phyloP scores from a whole-genome alignment of 1,140 invertebrate genomes.

The Nixonia krombeini region DNA sequence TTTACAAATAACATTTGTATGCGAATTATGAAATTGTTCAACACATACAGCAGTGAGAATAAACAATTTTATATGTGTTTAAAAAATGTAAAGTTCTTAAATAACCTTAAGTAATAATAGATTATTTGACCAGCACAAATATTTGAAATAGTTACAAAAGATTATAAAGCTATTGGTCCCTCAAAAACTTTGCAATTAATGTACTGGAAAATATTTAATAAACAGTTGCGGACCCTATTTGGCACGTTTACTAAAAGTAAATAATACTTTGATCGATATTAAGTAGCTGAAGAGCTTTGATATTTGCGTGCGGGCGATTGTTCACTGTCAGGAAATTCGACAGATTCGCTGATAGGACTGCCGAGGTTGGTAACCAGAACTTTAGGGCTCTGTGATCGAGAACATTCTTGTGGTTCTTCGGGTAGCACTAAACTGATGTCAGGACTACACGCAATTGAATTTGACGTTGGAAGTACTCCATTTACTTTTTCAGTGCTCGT shows the following conservation, averaged over 20 bases:
- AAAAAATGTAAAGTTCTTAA: background rate
- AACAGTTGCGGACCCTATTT: slow-evolving; percentile 52
- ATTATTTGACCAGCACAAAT: background rate
- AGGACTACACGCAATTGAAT: slow-evolving; percentile 5
- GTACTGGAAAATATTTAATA: slow-evolving; percentile 13
- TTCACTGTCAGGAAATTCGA: slow-evolving; percentile 7
- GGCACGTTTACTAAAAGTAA: slow-evolving; percentile 54
- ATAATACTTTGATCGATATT: slow-evolving; percentile 46
- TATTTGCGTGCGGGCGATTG: slow-evolving; percentile 6
- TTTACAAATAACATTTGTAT: slow-evolving; percentile 18
- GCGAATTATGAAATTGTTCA: too few relatives aligned
- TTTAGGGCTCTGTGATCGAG: slow-evolving; percentile 35
- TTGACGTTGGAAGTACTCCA: slow-evolving; percentile 15
- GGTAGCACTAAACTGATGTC: slow-evolving; percentile 10
- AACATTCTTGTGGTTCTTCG: background rate
- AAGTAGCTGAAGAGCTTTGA: slow-evolving; percentile 29
- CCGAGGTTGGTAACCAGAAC: slow-evolving; percentile 24
- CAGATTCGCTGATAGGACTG: slow-evolving; percentile 6
- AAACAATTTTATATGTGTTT: background rate
- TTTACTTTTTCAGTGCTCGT: slow-evolving; percentile 20
- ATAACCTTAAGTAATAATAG: background rate
- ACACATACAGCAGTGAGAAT: background rate
- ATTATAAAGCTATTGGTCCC: slow-evolving; percentile 49
- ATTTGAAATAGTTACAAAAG: slow-evolving; percentile 12
- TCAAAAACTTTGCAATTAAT: slow-evolving; percentile 31